Evolutionary conservation across 2,113 vertebrate species (phyloP).

Genomic region (Limnothrissa miodon): DNA sequence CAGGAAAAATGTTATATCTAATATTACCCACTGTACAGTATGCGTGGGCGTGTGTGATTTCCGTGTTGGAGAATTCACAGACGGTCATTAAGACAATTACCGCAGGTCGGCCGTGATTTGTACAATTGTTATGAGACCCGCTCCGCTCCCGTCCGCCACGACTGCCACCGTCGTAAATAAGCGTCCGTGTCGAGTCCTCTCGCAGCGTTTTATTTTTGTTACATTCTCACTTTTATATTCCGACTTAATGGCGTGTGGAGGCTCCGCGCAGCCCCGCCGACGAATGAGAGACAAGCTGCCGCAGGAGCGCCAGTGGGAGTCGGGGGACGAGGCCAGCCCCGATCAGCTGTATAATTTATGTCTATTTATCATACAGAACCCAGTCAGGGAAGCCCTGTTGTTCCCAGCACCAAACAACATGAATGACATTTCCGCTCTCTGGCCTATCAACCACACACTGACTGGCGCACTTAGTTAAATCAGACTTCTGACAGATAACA

Average conservation of each 20-base stretch:
- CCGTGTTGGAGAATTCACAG: neutral
- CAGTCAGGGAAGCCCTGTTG: constrained; percentile 7
- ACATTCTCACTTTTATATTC: neutral
- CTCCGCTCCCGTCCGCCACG: neutral
- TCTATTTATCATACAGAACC: constrained; percentile 2
- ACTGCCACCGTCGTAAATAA: neutral
- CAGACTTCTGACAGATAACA: constrained; percentile 34
- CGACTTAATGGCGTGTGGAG: neutral
- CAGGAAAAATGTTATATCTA: too few species aligned
- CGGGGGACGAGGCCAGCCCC: neutral
- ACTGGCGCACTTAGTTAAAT: constrained; percentile 40
- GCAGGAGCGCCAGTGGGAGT: neutral
- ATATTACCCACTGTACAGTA: too few species aligned
- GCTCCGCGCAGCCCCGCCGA: neutral
- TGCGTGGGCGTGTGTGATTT: neutral
- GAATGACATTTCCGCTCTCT: constrained; percentile 7
- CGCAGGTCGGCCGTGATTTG: neutral
- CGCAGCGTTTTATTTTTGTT: neutral
- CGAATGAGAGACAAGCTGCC: neutral
- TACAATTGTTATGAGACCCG: neutral
- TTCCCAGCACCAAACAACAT: neutral
- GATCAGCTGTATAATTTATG: constrained; percentile 4
- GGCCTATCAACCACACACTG: constrained; percentile 12
- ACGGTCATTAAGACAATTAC: neutral
- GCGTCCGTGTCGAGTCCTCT: neutral